phyloP scores from a whole-genome alignment of 2,113 vertebrate species.

The Platycercus adscitus region DNA sequence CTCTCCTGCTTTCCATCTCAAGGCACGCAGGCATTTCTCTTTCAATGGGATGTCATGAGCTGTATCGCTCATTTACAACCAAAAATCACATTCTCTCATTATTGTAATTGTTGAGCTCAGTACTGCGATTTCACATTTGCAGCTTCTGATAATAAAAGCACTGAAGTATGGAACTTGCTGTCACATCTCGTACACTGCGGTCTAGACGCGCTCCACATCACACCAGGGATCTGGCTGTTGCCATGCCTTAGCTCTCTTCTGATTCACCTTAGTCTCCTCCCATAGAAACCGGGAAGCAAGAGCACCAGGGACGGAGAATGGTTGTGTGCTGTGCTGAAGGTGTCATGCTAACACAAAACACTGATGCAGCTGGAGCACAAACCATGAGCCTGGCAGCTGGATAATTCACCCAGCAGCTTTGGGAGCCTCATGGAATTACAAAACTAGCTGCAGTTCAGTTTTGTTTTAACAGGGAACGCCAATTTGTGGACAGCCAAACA shows the following conservation, averaged over 20 bases:
- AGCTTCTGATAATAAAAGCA: conserved; percentile 19
- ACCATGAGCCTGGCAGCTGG: not conserved
- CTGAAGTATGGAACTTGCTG: not conserved
- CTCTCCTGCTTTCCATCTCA: not conserved
- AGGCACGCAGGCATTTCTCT: not conserved
- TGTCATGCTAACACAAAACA: not conserved
- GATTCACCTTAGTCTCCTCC: not conserved
- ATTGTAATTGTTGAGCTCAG: not conserved
- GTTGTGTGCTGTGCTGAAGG: not conserved
- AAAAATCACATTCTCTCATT: not conserved
- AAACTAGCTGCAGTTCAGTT: not conserved
- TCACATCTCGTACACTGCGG: not conserved
- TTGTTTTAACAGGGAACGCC: not conserved
- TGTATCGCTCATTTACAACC: not conserved
- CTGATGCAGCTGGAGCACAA: not conserved
- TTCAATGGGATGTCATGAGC: not conserved
- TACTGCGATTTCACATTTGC: not conserved
- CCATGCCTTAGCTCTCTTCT: not conserved
- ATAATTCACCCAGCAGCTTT: conserved; percentile 18
- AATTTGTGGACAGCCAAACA: not conserved
- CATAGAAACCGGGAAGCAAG: not conserved
- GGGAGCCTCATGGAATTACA: not conserved
- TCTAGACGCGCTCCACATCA: not conserved
- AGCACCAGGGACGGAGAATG: not conserved
- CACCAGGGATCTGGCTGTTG: not conserved